Evolutionary conservation across 1,140 invertebrate genomes (phyloP).

Genomic region (Temnothorax curvispinosus): DNA sequence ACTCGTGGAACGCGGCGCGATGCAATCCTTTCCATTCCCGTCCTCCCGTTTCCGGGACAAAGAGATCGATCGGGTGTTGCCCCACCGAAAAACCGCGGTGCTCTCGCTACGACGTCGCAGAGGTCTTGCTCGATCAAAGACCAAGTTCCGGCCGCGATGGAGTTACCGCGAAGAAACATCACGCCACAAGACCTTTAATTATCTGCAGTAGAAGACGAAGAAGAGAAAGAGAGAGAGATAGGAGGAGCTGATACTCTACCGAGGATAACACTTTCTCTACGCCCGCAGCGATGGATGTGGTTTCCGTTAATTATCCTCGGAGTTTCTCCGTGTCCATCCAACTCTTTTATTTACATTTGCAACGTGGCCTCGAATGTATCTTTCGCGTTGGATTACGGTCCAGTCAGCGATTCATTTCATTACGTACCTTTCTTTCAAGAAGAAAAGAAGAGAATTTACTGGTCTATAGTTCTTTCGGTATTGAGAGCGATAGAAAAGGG

Average conservation of each 20-base stretch:
- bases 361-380: not conserved
- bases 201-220: not conserved
- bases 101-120: not conserved
- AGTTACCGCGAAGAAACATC: slow-evolving; percentile 5
- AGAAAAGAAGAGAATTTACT: not conserved
- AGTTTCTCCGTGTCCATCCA: slow-evolving; percentile 6
- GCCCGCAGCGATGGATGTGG: not conserved
- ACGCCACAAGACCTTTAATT: slow-evolving; percentile 31
- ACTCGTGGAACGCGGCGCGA: not conserved
- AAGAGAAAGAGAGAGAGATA: not conserved
- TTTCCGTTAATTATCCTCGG: slow-evolving; percentile 14
- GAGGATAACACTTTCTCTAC: slow-evolving; percentile 21
- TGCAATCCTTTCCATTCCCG: not conserved
- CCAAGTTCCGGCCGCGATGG: not conserved
- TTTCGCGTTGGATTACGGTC: not conserved
- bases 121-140: slow-evolving; percentile 10
- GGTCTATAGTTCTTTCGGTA: not conserved
- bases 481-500: not conserved
- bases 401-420: not conserved
- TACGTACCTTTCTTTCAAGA: not conserved
- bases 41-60: not conserved
- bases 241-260: not conserved
- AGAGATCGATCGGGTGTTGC: slow-evolving; percentile 11
- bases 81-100: not conserved
- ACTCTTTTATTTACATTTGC: slow-evolving; percentile 20